Percentiles rank a stretch among this genome's conserved stretches.
These are phyloP conservation scores for Paramormyrops hopkinsi DNA, from an alignment of 2,797 vertebrate species.

Conservation along the genomic window DNA sequence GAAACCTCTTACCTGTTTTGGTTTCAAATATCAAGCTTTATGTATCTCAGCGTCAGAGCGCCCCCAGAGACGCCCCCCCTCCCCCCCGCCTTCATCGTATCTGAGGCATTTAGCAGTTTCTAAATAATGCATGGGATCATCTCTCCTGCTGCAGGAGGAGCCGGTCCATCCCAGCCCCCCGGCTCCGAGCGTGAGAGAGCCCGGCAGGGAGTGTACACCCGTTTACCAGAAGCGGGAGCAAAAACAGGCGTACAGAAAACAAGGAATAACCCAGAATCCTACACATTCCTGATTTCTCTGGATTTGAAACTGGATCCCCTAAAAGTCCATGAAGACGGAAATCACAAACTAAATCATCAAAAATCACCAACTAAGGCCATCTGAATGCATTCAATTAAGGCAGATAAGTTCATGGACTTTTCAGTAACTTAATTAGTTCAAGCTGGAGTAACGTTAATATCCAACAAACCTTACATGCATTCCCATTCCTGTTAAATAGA, in stretches of 20 bases:
- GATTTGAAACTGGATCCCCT: background rate
- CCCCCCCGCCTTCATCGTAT: background rate
- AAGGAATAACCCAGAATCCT: background rate
- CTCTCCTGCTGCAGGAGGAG: background rate
- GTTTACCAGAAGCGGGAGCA: background rate
- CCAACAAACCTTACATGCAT: background rate
- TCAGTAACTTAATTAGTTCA: background rate
- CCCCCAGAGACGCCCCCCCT: background rate
- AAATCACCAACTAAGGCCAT: background rate
- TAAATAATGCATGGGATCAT: slow-evolving; percentile 12
- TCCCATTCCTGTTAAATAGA: background rate
- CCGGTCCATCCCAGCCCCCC: background rate
- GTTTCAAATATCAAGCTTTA: background rate
- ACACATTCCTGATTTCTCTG: background rate
- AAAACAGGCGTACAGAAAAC: background rate
- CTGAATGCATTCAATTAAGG: background rate
- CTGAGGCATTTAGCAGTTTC: background rate
- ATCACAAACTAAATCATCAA: background rate
- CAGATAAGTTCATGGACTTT: background rate
- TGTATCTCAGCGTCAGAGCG: background rate
- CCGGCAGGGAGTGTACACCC: background rate
- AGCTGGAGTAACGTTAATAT: background rate
- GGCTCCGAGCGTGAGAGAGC: too few species aligned
- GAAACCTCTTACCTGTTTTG: background rate
- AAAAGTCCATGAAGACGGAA: background rate